Conservation (phyloP, 2,888 invertebrate species). For the Oxyteleia sp. region DNA sequence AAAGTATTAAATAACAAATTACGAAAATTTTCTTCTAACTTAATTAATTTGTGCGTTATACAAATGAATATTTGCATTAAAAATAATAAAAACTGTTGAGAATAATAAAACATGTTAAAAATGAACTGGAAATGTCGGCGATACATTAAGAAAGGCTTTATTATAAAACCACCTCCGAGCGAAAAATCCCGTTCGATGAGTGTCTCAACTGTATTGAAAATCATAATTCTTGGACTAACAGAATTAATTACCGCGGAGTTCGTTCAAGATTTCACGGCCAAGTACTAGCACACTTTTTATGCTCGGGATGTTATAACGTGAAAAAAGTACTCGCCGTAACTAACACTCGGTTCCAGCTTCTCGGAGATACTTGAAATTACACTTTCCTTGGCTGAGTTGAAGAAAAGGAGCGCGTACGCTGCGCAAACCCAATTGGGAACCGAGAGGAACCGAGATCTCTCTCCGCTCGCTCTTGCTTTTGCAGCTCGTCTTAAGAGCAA, state of each 20-base stretch:
- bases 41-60: too few relatives aligned
- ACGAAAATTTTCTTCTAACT: too few relatives aligned
- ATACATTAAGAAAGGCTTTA: too few relatives aligned
- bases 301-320: conserved; percentile 27
- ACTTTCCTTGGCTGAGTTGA: conserved; percentile 59
- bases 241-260: conserved; percentile 39
- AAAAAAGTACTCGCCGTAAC: conserved; percentile 58
- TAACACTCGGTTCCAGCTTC: conserved; percentile 60
- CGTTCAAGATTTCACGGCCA: conserved; percentile 59
- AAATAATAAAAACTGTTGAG: too few relatives aligned
- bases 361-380: conserved; percentile 69
- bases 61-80: too few relatives aligned
- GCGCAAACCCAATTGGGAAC: conserved; percentile 71
- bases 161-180: too few relatives aligned
- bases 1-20: too few relatives aligned
- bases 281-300: conserved; percentile 30
- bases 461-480: conserved; percentile 66
- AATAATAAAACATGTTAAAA: too few relatives aligned
- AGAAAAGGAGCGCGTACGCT: conserved; percentile 64
- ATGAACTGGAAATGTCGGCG: too few relatives aligned
- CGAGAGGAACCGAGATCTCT: conserved; percentile 54
- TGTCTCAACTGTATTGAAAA: not conserved
- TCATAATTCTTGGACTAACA: conserved; percentile 22
- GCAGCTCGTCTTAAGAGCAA: conserved; percentile 75
- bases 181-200: not conserved